phyloP scores from a whole-genome alignment of 2,113 vertebrate genomes.

The Hydrochoerus hydrochaeris region DNA sequence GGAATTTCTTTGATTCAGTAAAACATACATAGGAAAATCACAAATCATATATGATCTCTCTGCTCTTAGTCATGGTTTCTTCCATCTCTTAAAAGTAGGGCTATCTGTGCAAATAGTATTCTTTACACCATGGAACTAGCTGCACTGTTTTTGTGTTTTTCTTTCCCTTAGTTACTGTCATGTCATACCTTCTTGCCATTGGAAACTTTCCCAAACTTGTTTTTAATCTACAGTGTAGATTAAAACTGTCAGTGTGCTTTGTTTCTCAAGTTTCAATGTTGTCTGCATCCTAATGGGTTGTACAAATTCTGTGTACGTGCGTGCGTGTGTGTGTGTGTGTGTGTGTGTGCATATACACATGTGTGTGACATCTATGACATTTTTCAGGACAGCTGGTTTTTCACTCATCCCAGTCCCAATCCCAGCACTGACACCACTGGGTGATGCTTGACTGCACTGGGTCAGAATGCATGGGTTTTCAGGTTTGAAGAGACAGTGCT shows the following conservation, averaged over 20 bases:
- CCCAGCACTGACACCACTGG: not conserved
- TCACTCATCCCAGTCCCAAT: not conserved
- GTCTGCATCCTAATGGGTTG: not conserved
- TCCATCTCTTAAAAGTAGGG: slow-evolving; percentile 7
- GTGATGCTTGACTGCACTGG: not conserved
- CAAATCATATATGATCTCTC: not conserved
- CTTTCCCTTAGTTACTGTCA: not conserved
- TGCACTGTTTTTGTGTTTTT: not conserved
- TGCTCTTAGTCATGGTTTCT: not conserved
- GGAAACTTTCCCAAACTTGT: not conserved
- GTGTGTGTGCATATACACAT: too few species aligned
- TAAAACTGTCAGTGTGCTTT: not conserved
- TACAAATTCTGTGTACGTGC: not conserved
- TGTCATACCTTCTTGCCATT: not conserved
- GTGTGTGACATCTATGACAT: not conserved
- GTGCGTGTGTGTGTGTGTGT: not conserved
- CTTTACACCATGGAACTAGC: not conserved
- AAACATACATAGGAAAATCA: slow-evolving; percentile 49
- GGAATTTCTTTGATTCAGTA: slow-evolving; percentile 1
- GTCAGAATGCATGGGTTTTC: not conserved
- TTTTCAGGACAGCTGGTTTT: not conserved
- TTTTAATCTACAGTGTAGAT: slow-evolving; percentile 5
- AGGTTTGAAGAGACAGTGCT: not conserved
- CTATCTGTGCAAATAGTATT: not conserved
- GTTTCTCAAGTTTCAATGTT: not conserved